Evolutionary conservation across 2,888 invertebrate genomes (phyloP).

Genomic region (Conus canariensis): DNA sequence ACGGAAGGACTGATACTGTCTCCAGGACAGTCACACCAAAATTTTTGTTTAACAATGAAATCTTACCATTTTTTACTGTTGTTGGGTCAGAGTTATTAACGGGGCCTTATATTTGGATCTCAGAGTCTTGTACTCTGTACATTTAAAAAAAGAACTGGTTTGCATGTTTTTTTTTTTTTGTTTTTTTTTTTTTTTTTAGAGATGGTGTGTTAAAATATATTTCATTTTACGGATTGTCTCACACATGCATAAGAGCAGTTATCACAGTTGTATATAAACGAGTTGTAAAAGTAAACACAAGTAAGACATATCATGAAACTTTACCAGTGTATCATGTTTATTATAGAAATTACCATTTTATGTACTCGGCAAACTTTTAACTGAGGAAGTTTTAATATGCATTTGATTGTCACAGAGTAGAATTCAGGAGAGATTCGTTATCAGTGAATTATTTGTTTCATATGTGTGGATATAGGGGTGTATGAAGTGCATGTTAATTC

Average conservation of each 20-base stretch:
- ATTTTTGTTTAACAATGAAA: no score
- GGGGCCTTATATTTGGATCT: constrained; percentile 17
- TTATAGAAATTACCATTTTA: not conserved
- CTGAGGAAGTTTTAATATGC: not conserved
- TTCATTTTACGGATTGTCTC: constrained; percentile 7
- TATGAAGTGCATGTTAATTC: not conserved
- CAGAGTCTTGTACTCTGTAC: not conserved
- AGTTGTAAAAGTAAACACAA: not conserved
- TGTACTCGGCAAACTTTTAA: not conserved
- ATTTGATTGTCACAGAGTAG: not conserved
- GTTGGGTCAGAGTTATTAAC: not conserved
- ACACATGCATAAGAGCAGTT: not conserved
- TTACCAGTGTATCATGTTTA: not conserved
- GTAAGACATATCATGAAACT: not conserved
- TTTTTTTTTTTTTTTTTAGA: not conserved
- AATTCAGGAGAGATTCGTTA: not conserved
- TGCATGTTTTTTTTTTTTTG: not conserved
- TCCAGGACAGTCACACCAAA: not conserved
- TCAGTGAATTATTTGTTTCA: not conserved
- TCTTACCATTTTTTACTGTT: not conserved
- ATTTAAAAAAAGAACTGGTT: not conserved
- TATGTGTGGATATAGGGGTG: not conserved
- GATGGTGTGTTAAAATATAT: not conserved
- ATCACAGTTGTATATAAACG: not conserved
- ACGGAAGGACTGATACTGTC: not conserved